Evolutionary conservation across 2,888 invertebrate species (phyloP), one percentile per base, ranked within the genome.

Genomic region (Galerucella pusilla): DNA sequence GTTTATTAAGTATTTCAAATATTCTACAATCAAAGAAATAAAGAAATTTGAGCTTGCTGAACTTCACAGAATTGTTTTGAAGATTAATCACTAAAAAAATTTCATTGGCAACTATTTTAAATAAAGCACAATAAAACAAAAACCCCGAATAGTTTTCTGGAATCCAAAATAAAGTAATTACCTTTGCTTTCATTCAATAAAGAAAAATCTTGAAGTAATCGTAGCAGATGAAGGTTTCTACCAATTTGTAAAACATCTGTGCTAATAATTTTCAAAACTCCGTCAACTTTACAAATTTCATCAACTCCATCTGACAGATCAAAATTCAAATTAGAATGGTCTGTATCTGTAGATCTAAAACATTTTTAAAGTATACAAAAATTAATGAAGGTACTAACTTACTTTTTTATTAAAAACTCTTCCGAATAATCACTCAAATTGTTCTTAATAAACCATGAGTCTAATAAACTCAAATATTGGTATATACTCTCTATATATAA

Each of bases 371-470:
- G 7, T 25, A 66, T 66, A 57, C 20, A 35, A 57, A 68, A 71
- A 71, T 42, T 10, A 28, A 14, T 28, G 28, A 35, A 12, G 2
- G 59, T 4, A 52, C 16, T 25, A 46, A 67, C 76, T 64, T 68
- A 79, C 79, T 76, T 77, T 3, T 49, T 63, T 65, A 87, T 83
- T n/a, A 87, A 79, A 82, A 88, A 88, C 79, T 88, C 88, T 0
- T 77, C 77, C 2, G 81, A 80, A 73, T 80, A 77, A 81, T 87
- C 86, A 7, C 77, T 78, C 2, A 87, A 79, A 79, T 87, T 86
- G 71, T 85, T 84, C 60, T 85, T 85, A 42, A 82, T 82, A 71
- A 88, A 79, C 88, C 87, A 88, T 3, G 80, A 80, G 73, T 87
- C 83, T 35, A 87, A 82, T 2, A 86, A 73, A 2, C 79, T 80